Evolutionary conservation across 2,113 vertebrate species (phyloP), one percentile per base, ranked within the genome.

Genomic region (Oryzias curvinotus): DNA sequence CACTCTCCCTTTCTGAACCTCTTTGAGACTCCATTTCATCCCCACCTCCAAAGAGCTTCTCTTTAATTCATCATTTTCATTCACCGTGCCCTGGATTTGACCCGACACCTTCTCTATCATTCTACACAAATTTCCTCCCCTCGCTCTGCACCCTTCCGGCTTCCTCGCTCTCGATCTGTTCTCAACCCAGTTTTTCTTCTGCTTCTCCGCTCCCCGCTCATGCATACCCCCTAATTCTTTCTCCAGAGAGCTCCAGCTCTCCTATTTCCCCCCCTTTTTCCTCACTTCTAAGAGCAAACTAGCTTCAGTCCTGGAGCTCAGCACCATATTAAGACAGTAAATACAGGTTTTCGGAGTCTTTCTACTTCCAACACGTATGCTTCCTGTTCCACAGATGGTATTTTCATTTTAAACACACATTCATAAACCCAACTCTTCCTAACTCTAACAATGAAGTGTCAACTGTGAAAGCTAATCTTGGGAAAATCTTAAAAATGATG

Each of bases 51-150:
- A 36, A 36, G 10, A 36, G 59, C 74, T 68, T 67, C 57, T 72
- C 72, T 82, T 84, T 80, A 80, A 88, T 87, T 87, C 65, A 82
- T 85, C 81, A 83, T 75, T 87, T 82, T 73, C 65, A 84, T 71
- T 80, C 71, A 51, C 4, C 0, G 52, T 21, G 78, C 75, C 81
- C 84, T 23, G 62, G 25, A 58, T 84, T 66, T 82, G 78, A 85
- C 84, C 85, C 82, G 36, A 36, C 68, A 73, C 71, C 68, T 61
- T 75, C 69, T 61, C 59, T 68, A 66, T 74, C 58, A 64, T 68
- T 80, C 75, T 57, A 61, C 82, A 71, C 52, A 23, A 74, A 68
- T 30, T 65, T 57, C 53, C 62, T 58, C 72, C 49, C 55, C 68
- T 64, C 69, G 75, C 68, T 56, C 80, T 89, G 74, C 58, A 79